Base-by-base conservation (phyloP, 2,113 vertebrate species). In the Semnornis frantzii region DNA sequence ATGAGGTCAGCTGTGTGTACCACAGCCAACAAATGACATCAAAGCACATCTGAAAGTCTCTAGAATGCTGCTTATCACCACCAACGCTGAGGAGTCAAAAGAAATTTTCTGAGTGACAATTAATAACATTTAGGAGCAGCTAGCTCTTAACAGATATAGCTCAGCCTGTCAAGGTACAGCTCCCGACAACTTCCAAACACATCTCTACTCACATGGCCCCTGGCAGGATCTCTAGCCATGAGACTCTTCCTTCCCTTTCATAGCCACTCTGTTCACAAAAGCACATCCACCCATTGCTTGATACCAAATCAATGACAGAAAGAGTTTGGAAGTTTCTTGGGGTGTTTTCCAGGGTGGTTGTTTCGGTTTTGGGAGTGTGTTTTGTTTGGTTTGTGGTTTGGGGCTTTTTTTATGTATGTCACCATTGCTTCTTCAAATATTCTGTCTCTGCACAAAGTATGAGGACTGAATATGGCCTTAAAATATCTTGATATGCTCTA, bases 1-100 rank as follows among this genome's bases (percentile, higher is more conserved):
- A 30, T 1, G 5, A 86, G 31, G 44, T 48, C 31, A 90, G 13
- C 25, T 10, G 55, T 0, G 55, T 0, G 0, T 0, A 60, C 48
- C 42, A 71, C 44, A 72, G 57, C 46, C 79, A 90, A 37, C 19
- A 84, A 54, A 3, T 3, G 14, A 58, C 19, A 68, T 10, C 19
- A 65, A 25, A 2, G 14, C 8, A 39, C 28, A 37, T 5, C 21
- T 30, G 52, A 83, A 69, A 50, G 27, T 10, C 37, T 60, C 46
- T 6, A 19, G 60, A 11, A 5, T 44, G 8, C 19, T 89, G 24
- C 42, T 79, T 60, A 48, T 73, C 82, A 80, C 25, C 25, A 63
- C 4, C 46, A 37, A 28, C 65, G 33, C 1, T 31, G 3, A 8
- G 15, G 84, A 83, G 25, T 39, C 64, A 63, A 75, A 78, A 69